A percentile compares a stretch with the other conserved stretches of the same genome.
These are phyloP conservation scores for Camponotus pennsylvanicus DNA, from an alignment of 1,140 invertebrate species.

Conservation along the genomic window DNA sequence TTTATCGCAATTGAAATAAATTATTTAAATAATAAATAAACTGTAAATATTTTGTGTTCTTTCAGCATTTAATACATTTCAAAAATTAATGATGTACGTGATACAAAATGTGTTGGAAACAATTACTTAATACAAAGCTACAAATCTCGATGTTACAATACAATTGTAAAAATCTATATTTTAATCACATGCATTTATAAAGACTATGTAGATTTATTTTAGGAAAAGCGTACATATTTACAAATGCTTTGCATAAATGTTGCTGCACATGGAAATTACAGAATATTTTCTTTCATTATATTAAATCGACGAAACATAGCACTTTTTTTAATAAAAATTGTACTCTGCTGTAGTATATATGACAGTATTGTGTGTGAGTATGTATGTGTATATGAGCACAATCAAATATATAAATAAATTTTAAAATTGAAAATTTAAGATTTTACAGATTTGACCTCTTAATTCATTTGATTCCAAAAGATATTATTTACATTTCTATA, in stretches of 20 bases:
- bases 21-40: conserved; percentile 25
- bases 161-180: conserved; percentile 63
- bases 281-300: conserved; percentile 51
- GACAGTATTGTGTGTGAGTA: conserved; percentile 29
- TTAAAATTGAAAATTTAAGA: conserved; percentile 28
- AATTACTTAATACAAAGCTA: conserved; percentile 48
- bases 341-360: conserved; percentile 31
- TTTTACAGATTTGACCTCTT: not conserved
- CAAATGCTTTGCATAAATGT: conserved; percentile 79
- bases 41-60: not conserved
- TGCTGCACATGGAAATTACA: conserved; percentile 69
- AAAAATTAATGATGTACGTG: conserved; percentile 16
- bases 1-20: conserved; percentile 55
- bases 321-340: conserved; percentile 43
- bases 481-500: conserved; percentile 74
- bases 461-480: conserved; percentile 24
- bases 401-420: conserved; percentile 64
- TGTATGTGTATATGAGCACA: conserved; percentile 5
- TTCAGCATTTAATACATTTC: conserved; percentile 50
- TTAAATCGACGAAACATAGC: conserved; percentile 60
- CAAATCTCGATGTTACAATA: conserved; percentile 45
- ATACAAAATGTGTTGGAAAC: conserved; percentile 43
- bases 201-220: conserved; percentile 77
- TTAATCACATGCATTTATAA: conserved; percentile 65
- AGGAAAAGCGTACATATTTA: conserved; percentile 81